A percentile compares a stretch with the other conserved stretches of the same genome.
Conservation (phyloP, 2,797 vertebrate species). For the Tapera naevia region DNA sequence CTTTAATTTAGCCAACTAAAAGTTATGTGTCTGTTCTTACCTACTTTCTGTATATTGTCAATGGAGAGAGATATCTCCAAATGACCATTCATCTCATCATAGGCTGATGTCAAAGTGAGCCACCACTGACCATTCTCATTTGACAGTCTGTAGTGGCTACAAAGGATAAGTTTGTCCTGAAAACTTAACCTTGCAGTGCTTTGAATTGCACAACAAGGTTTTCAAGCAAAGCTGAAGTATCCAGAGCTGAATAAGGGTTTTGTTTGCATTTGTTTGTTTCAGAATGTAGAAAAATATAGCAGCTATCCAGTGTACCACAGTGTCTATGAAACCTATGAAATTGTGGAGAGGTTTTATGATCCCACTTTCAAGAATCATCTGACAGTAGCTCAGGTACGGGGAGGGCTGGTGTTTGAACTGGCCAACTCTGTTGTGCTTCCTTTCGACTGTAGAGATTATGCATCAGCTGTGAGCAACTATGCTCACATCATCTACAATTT, state of each 20-base stretch:
- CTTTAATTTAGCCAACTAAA: background rate
- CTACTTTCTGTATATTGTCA: background rate
- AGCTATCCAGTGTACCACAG: constrained; percentile 95
- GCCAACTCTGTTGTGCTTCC: constrained; percentile 86
- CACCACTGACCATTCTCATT: background rate
- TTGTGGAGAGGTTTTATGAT: constrained; percentile 92
- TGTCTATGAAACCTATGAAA: constrained; percentile 92
- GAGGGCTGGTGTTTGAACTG: constrained; percentile 85
- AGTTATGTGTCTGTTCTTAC: background rate
- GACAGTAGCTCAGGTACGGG: constrained; percentile 88
- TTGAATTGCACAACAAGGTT: background rate
- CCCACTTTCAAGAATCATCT: constrained; percentile 88
- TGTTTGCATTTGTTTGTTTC: constrained; percentile 1
- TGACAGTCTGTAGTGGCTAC: accelerated
- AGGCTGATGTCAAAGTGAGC: background rate
- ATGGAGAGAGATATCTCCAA: background rate
- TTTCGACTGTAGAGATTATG: constrained; percentile 87
- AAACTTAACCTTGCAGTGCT: background rate
- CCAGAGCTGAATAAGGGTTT: background rate
- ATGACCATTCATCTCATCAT: background rate
- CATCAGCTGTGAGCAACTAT: constrained; percentile 81
- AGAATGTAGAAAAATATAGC: constrained; percentile 87
- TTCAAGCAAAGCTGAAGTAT: background rate
- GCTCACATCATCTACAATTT: constrained; percentile 79
- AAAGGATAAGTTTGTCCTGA: background rate